Percentiles rank a stretch among this genome's conserved stretches.
These are phyloP conservation scores for Halocaridina rubra DNA, from an alignment of 2,888 invertebrate genomes.

Conservation along the genomic window DNA sequence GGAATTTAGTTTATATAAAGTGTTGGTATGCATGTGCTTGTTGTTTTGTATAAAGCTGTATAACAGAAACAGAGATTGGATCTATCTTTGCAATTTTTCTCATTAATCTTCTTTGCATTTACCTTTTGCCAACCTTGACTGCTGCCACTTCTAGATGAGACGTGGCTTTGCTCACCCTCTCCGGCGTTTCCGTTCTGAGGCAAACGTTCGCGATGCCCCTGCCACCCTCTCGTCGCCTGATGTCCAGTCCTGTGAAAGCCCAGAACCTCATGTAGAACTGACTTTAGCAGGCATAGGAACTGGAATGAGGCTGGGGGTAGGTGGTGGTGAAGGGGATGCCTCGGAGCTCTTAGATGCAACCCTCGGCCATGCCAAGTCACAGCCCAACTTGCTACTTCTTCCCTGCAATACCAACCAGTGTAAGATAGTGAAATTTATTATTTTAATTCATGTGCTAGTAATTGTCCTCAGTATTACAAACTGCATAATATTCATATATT, in stretches of 20 bases:
- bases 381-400: constrained; percentile 67
- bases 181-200: constrained; percentile 69
- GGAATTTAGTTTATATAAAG: too few species aligned
- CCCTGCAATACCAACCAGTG: constrained; percentile 29
- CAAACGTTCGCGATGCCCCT: constrained; percentile 69
- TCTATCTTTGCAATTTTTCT: too few species aligned
- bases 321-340: constrained; percentile 69
- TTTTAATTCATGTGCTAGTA: too few species aligned
- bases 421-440: too few species aligned
- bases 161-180: constrained; percentile 68
- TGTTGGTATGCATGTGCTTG: too few species aligned
- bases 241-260: constrained; percentile 10
- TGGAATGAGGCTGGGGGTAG: constrained; percentile 61
- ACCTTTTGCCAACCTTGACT: neutral
- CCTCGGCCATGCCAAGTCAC: constrained; percentile 70
- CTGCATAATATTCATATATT: too few species aligned
- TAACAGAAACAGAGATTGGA: too few species aligned
- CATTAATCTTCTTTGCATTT: too few species aligned
- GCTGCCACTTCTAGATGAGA: constrained; percentile 66
- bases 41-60: too few species aligned
- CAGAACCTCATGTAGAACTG: constrained; percentile 16
- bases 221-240: neutral
- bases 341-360: constrained; percentile 69
- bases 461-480: too few species aligned
- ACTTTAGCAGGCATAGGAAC: constrained; percentile 13